These are phyloP conservation scores for Tricholaema leucomelas DNA, from an alignment of 2,113 vertebrate species.

Conservation along the genomic window DNA sequence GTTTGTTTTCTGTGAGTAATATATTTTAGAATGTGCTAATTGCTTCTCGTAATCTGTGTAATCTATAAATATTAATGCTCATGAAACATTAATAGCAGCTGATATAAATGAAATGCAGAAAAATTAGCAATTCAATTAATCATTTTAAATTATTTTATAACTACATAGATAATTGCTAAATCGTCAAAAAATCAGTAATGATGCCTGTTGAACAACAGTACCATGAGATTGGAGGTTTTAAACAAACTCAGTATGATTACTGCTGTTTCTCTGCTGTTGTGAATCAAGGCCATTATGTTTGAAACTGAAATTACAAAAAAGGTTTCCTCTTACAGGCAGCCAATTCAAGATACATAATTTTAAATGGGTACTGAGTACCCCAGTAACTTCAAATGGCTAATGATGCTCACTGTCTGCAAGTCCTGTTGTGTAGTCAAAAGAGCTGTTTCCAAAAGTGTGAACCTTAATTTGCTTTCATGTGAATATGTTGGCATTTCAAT, in stretches of 20 bases:
- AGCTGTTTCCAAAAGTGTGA: neutral
- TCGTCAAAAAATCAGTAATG: slow-evolving; percentile 41
- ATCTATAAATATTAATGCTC: slow-evolving; percentile 46
- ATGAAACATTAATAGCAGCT: slow-evolving; percentile 8
- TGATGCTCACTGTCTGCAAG: neutral
- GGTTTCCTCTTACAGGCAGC: neutral
- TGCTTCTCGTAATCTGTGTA: slow-evolving; percentile 40
- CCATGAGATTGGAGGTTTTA: neutral
- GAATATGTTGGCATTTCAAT: neutral
- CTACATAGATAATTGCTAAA: slow-evolving; percentile 7
- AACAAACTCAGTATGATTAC: neutral
- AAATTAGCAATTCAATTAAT: slow-evolving; percentile 44
- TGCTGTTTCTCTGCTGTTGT: neutral
- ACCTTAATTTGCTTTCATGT: neutral
- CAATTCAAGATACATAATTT: neutral
- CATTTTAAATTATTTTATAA: slow-evolving; percentile 38
- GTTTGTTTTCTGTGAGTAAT: slow-evolving; percentile 14
- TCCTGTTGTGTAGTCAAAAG: neutral
- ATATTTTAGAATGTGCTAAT: slow-evolving; percentile 40
- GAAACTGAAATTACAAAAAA: neutral
- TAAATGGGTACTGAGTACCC: neutral
- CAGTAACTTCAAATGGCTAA: neutral
- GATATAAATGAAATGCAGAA: slow-evolving; percentile 15
- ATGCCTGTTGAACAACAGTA: neutral
- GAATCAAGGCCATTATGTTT: neutral